These are phyloP conservation scores for Nasonia vitripennis DNA, from an alignment of 1,140 invertebrate genomes.

Conservation along the genomic window DNA sequence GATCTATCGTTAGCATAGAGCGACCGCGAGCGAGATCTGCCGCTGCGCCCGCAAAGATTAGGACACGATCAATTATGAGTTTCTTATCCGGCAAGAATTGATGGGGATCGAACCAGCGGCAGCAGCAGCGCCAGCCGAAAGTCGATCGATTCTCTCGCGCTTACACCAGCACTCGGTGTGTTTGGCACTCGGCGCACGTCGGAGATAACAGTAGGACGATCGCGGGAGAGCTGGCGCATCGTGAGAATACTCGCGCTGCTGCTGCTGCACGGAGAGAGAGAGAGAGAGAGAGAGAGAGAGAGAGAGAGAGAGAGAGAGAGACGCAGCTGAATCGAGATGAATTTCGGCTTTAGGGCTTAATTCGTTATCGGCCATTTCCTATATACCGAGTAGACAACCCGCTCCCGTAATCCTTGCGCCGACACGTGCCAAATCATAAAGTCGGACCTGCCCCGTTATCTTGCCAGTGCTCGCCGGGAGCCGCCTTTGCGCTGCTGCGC, in stretches of 20 bases:
- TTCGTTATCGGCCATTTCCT: conserved; percentile 65
- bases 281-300: no score
- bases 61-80: conserved; percentile 51
- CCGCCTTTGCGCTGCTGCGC: neutral
- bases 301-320: neutral
- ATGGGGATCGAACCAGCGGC: neutral
- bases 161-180: neutral
- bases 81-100: conserved; percentile 46
- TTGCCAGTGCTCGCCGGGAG: neutral
- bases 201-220: conserved; percentile 59
- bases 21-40: conserved; percentile 6
- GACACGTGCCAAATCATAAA: conserved; percentile 53
- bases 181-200: conserved; percentile 59
- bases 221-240: conserved; percentile 24
- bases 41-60: conserved; percentile 33
- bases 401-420: conserved; percentile 41
- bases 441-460: conserved; percentile 37
- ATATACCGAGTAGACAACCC: conserved; percentile 51
- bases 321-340: conserved; percentile 61
- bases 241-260: conserved; percentile 12
- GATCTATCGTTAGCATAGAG: conserved; percentile 16
- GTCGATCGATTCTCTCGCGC: conserved; percentile 33
- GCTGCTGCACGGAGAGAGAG: neutral
- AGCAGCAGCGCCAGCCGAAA: neutral
- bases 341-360: conserved; percentile 65